Evolutionary conservation across 2,113 vertebrate species (phyloP).

Genomic region (Ceuthmochares aereus): DNA sequence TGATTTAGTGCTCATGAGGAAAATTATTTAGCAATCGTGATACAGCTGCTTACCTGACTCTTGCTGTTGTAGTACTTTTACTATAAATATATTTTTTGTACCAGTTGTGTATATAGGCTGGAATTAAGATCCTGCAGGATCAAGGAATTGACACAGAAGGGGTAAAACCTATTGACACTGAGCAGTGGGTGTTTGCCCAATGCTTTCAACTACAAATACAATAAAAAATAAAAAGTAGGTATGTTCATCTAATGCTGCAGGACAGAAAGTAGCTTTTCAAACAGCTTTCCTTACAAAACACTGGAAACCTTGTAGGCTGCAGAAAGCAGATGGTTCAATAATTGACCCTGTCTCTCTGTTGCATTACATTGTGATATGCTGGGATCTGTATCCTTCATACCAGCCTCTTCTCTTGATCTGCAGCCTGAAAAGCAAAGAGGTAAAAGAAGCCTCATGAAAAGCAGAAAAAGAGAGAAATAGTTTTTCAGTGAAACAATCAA

Average conservation of each 20-base stretch:
- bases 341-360: neutral
- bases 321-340: neutral
- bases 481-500: neutral
- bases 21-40: neutral
- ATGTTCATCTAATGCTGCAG: neutral
- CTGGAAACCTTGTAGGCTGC: neutral
- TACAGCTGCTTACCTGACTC: neutral
- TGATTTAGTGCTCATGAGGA: neutral
- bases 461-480: neutral
- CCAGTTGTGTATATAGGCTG: neutral
- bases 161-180: neutral
- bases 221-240: neutral
- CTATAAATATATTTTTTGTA: neutral
- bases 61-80: neutral
- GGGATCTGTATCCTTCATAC: neutral
- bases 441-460: neutral
- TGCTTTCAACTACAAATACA: neutral
- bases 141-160: neutral
- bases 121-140: neutral
- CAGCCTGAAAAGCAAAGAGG: neutral
- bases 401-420: neutral
- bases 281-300: neutral
- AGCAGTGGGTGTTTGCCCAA: neutral
- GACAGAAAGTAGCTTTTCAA: neutral
- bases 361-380: neutral